Evolutionary conservation across 2,888 invertebrate species (phyloP), one percentile per base, ranked within the genome.

Genomic region (Gandaritis pyraliata): DNA sequence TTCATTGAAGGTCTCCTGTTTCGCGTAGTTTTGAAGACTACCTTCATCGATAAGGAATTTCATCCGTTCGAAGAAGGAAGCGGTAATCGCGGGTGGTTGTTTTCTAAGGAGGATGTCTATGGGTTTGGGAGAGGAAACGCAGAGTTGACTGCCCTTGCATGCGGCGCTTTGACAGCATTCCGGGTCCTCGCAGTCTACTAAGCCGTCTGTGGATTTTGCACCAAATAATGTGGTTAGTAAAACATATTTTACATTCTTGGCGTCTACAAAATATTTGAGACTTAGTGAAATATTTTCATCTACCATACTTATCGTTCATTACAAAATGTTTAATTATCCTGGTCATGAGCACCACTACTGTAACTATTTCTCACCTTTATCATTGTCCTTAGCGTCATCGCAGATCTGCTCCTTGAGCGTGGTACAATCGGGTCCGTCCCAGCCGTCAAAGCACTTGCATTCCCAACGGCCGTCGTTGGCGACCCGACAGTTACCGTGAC

Each of bases 41-140:
- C 98, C 98, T 86, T 98, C 98, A 87, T 99, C 99, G 72, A 99
- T 98, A 70, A 99, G 94, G 93, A 99, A 99, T 83, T 98, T 97
- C 97, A 99, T 98, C 78, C 98, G 95, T 85, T 99, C 98, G 84
- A 98, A 99, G 94, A 99, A 99, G 0, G 98, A 98, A 0, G 99
- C 98, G 0, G 98, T 99, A 77, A 98, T 97, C 23, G 98, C 97
- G 2, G 98, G 98, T 0, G 99, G 98, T 82, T 99, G 98, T 87
- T 98, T 98, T 60, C 98, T 94, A 49, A 99, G 93, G 13, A 99
- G 93, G 69, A 99, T 98, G 85, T 99, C 98, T 65, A 98, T 97
- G 7, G 99, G 99, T 79, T 98, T 98, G 1, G 98, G 98, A 0
- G 98, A 97, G 0, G 98, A 96, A 7, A 98, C 97, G 90, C 99